Evolutionary conservation across 2,888 invertebrate genomes (phyloP), one percentile per base, ranked within the genome.

Genomic region (Nemoura dubitans): DNA sequence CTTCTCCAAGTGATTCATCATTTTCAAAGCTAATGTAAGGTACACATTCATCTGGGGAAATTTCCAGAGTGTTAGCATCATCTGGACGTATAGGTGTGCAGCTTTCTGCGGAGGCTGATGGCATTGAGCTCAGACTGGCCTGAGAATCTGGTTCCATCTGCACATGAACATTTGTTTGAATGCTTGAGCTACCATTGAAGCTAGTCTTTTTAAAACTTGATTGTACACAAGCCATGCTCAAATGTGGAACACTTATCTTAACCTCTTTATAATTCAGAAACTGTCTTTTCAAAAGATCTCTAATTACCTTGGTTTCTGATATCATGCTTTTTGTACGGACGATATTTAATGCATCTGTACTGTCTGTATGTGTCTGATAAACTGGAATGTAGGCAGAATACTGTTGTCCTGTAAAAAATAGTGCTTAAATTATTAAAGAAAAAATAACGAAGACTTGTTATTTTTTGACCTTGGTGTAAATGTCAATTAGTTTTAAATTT

Each of bases 311-410:
- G 42, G 26, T 43, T 25, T 83, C 83, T 25, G 36, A 43, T n/a
- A 30, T 42, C n/a, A n/a, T 43, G 42, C 42, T 83, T 83, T 42
- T 83, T 43, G 83, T 30, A 43, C 42, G 29, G 29, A 26, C 25
- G 6, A 42, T 28, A 14, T 77, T 76, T 26, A 30, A 77, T 36
- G 86, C 27, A 21, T 80, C 81, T 30, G 77, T 16, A 80, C 80
- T 86, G n/a, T 80, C 30, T 25, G 77, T n/a, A 27, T 86, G 86
- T 42, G 42, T 86, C 26, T 81, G 86, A 36, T 76, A 83, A 26
- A 82, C 42, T 86, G 85, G 82, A 85, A 85, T 85, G 83, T 83
- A 83, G 16, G 76, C 42, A 43, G 30, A 28, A 76, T 85, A 42
- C 77, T 82, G 85, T 82, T 85, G 76, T 14, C 28, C 84, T 78